These are phyloP conservation scores for Tadarida brasiliensis DNA, from an alignment of 2,797 vertebrate species.

Conservation along the genomic window DNA sequence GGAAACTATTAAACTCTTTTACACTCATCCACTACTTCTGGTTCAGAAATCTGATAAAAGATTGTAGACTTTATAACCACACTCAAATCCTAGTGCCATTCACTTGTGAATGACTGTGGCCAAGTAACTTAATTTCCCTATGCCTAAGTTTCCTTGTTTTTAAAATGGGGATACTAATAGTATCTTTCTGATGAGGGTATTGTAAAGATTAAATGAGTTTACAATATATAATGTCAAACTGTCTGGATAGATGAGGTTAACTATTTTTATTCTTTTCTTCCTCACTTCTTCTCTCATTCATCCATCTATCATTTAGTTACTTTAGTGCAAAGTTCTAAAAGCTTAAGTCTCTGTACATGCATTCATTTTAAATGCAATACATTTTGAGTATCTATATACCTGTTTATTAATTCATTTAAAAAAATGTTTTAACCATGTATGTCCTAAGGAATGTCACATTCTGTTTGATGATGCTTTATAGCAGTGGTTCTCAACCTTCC, in stretches of 20 bases:
- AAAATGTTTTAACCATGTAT: neutral
- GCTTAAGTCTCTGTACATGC: neutral
- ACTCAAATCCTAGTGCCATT: neutral
- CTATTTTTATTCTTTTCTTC: neutral
- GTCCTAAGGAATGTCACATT: neutral
- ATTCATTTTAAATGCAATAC: neutral
- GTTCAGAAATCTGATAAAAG: slow-evolving; percentile 26
- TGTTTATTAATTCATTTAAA: neutral
- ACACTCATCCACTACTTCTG: neutral
- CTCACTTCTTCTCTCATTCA: neutral
- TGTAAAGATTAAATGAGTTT: neutral
- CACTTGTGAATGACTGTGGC: neutral
- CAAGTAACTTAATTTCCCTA: neutral
- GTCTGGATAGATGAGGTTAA: neutral
- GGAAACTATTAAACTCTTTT: neutral
- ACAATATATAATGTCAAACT: neutral
- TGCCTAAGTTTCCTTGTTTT: neutral
- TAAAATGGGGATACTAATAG: neutral
- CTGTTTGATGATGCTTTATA: neutral
- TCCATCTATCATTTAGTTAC: neutral
- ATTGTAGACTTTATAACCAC: neutral
- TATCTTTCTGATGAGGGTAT: neutral
- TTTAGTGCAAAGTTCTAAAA: neutral
- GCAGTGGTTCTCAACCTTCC: too few species aligned
- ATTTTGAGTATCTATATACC: neutral